Evolutionary conservation across 2,797 vertebrate species (phyloP), one percentile per base, ranked within the genome.

Genomic region (Tadarida brasiliensis): DNA sequence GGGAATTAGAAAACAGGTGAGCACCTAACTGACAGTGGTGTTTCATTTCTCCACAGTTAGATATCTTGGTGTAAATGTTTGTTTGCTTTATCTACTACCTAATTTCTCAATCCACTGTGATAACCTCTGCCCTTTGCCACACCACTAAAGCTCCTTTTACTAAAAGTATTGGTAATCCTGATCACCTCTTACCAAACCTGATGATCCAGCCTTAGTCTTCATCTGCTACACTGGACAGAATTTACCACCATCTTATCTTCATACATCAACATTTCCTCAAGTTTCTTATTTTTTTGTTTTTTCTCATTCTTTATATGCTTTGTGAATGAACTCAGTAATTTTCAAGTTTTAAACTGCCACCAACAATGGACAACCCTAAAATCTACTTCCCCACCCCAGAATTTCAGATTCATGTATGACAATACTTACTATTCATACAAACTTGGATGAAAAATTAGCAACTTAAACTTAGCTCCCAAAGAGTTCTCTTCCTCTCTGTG

Each of bases 401-500:
- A 47, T 49, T 19, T 84, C 19, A 63, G 59, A 71, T 84, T 74
- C 71, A 14, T 39, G 9, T 1, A 11, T 30, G 20, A 30, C 54
- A 88, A 33, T 81, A 28, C 30, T 63, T 51, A 3, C 12, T 59
- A 28, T 35, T 35, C n/a, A 3, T 39, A 30, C 11, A 73, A 71
- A 61, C 56, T 35, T 49, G 30, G 51, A 44, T 35, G 39, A 39
- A 67, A 63, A 20, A 24, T 16, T 17, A 65, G 7, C 19, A 71
- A 10, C 16, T n/a, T 15, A 35, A 7, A 56, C 20, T 65, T 59
- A 82, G 16, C 17, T 12, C 15, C 44, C 28, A 35, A 61, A 71
- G 3, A 49, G 0, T 51, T 33, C 7, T 74, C 22, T 73, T 24
- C 61, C 26, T 70, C 17, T 54, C 9, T n/a, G 0, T 15, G 9